Base-by-base conservation (phyloP, 2,888 invertebrate species). In the Pristionchus japonicus region DNA sequence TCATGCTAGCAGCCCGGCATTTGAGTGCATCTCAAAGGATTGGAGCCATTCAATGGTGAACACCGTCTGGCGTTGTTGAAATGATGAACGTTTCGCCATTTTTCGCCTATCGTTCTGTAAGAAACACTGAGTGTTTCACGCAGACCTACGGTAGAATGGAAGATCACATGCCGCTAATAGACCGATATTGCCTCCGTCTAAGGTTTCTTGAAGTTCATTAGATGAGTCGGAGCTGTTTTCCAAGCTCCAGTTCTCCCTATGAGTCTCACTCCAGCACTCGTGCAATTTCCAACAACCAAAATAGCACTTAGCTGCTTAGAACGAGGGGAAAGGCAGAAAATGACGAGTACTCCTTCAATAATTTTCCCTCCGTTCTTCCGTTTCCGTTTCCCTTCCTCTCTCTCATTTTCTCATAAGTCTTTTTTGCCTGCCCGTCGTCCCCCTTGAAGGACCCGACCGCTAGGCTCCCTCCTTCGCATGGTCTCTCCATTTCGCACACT, bases 401-500 rank as follows among this genome's bases (percentile, higher is more conserved):
- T 15, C 64, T 85, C 67, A 47, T 49, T 43, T 52, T 64, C 85
- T 85, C 85, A 64, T 49, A 61, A 47, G 47, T 64, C 64, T 84
- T 47, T 84, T 61, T 84, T 61, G 40, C 61, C 31, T 23, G 20
- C 37, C 15, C 80, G 34, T 4, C 31, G 61, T 57, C 61, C n/a
- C 9, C 49, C 43, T 85, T 83, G 20, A 83, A 82, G 37, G 52
- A 40, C 82, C 52, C 82, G 57, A 31, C n/a, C 31, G 34, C 13
- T 49, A 27, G 57, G 34, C 43, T 23, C 82, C 64, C 43, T 85
- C 49, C 40, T n/a, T 64, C 67, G 40, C 52, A 84, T 57, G n/a
- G 27, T 31, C 31, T 70, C 37, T 70, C 31, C 15, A 34, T 2
- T 70, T 70, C 13, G 17, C 15, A 31, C 31, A 17, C 6, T 70